Evolutionary conservation across 1,140 invertebrate genomes (phyloP).

Genomic region (Trichonephila clavipes): DNA sequence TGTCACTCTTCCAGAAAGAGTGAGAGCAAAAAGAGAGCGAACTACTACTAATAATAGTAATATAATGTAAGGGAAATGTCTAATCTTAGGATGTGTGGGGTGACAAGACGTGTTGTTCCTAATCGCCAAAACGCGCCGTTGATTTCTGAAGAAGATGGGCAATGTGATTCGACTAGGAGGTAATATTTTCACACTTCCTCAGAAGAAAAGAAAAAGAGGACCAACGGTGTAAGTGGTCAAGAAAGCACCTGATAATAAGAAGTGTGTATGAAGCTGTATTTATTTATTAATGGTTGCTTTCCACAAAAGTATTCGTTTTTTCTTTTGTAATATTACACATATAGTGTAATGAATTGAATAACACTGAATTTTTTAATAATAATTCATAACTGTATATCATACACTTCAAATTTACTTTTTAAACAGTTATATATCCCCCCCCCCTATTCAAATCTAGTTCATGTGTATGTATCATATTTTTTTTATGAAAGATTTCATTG

Average conservation of each 20-base stretch:
- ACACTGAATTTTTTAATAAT: too few relatives aligned
- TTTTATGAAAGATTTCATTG: too few relatives aligned
- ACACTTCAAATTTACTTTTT: too few relatives aligned
- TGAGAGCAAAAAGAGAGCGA: neutral
- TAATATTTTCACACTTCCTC: constrained; percentile 41
- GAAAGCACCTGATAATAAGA: neutral
- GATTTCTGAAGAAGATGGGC: constrained; percentile 15
- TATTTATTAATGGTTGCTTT: too few relatives aligned
- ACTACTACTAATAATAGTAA: constrained; percentile 66
- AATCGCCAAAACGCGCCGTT: constrained; percentile 56
- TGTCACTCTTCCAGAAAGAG: constrained; percentile 24
- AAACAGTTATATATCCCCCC: too few relatives aligned
- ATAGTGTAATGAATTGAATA: too few relatives aligned
- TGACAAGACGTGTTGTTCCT: constrained; percentile 50
- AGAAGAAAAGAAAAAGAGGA: neutral
- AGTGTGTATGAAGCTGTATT: too few relatives aligned
- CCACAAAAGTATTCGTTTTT: too few relatives aligned
- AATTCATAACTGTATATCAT: too few relatives aligned
- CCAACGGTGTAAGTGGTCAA: neutral
- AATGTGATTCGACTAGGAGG: neutral
- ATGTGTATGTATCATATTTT: too few relatives aligned
- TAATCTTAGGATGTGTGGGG: neutral
- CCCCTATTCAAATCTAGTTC: too few relatives aligned
- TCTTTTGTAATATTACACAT: too few relatives aligned
- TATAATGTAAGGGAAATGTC: constrained; percentile 68